Base-by-base conservation (phyloP, 1,140 invertebrate species). In the Trichonephila clavipes region DNA sequence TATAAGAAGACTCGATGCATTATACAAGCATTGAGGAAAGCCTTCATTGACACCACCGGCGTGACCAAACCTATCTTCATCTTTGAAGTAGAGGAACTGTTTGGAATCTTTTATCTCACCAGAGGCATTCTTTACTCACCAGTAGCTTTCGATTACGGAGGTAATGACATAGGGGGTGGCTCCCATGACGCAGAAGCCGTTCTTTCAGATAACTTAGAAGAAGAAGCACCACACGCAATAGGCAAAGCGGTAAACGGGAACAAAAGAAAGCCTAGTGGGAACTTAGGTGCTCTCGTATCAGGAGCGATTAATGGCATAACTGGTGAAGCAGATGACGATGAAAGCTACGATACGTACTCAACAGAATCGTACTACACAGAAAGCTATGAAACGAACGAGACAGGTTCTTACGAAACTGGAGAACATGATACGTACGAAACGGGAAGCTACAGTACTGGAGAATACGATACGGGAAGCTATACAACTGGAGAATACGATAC, bases 31-130 rank as follows among this genome's bases (percentile, higher is more conserved):
- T 28, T 88, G 18, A 14, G 61, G 21, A 8, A 51, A 16, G 21
- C 40, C 12, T 88, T 88, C 21, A 88, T 88, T 18, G 64, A 51
- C 18, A 69, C 87, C 2, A 88, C 87, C 16, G 87, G 87, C 0
- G 87, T 72, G 8, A 40, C 64, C 40, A 88, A 88, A 19, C 64
- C 64, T 14, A 72, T 19, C 40, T 88, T 88, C 62, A 69, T 88
- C 19, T 72, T 64, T 8, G 87, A 88, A 69, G 87, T 88, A 21
- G 61, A 34, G 40, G 44, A 51, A 28, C 64, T 88, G 28, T 72
- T 72, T 16, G 59, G 72, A n/a, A 21, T 66, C 24, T 88, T 88
- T n/a, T 66, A 64, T 24, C 40, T 88, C 18, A 88, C 61, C n/a
- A 51, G 21, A 21, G 69, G 21, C 72, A 40, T 62, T 1, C 28